Conservation (phyloP, 2,113 vertebrate species). For the Burhinus bistriatus region DNA sequence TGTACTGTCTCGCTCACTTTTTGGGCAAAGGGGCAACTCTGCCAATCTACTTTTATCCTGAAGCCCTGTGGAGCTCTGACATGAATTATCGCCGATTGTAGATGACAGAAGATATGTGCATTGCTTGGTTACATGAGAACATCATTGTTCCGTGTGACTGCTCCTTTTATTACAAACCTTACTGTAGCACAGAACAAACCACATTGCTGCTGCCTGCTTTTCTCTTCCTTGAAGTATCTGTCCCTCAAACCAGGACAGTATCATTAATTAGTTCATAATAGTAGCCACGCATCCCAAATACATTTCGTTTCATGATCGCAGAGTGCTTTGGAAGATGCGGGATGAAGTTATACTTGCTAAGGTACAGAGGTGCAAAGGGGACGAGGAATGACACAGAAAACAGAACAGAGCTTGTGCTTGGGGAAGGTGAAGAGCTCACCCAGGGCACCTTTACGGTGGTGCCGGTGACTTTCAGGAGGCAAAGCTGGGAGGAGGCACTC, state of each 20-base stretch:
- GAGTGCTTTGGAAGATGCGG: neutral
- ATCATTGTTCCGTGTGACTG: slow-evolving; percentile 23
- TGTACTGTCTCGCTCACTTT: neutral
- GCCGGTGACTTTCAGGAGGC: neutral
- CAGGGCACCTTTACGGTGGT: neutral
- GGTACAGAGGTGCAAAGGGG: neutral
- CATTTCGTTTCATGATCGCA: neutral
- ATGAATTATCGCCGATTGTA: neutral
- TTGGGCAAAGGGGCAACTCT: neutral
- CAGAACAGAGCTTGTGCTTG: neutral
- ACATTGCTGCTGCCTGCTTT: neutral
- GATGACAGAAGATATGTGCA: slow-evolving; percentile 14
- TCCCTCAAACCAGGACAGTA: too few species aligned
- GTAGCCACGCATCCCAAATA: neutral
- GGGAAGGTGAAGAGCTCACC: neutral
- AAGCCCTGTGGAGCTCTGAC: slow-evolving; percentile 9
- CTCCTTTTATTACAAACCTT: slow-evolving; percentile 7
- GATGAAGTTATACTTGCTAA: neutral
- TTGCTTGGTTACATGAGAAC: neutral
- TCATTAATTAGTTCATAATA: neutral
- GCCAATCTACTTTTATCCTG: neutral
- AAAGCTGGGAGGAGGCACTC: neutral
- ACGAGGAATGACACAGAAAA: neutral
- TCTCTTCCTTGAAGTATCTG: neutral
- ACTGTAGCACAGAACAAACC: neutral